These are phyloP conservation scores for Pediacus dermestoides DNA, from an alignment of 2,888 invertebrate species.

Conservation along the genomic window DNA sequence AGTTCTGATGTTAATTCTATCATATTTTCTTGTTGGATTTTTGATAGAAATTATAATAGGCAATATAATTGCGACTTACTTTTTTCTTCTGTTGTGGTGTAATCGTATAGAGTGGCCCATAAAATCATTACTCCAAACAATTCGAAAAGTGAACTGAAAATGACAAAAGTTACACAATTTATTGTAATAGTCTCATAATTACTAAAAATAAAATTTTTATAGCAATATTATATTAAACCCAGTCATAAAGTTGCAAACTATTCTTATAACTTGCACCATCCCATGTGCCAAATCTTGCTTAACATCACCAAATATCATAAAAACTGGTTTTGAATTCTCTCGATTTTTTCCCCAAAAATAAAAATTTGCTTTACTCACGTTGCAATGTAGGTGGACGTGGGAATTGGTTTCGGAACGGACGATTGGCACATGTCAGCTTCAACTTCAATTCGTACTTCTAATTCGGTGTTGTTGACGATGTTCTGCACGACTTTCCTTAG, in stretches of 20 bases:
- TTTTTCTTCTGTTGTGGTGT: conserved; percentile 29
- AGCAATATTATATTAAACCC: background rate
- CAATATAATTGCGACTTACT: too few species aligned
- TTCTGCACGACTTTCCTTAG: conserved; percentile 52
- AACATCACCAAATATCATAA: too few species aligned
- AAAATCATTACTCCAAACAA: conserved; percentile 35
- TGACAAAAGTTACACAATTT: too few species aligned
- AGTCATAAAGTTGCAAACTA: too few species aligned
- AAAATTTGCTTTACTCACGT: conserved; percentile 39
- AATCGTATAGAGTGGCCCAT: conserved; percentile 40
- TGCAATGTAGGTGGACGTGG: conserved; percentile 34
- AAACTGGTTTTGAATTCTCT: too few species aligned
- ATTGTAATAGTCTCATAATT: too few species aligned
- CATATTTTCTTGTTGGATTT: too few species aligned
- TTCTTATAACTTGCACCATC: too few species aligned
- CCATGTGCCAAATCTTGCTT: too few species aligned
- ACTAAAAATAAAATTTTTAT: conserved; percentile 11
- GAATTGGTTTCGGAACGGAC: conserved; percentile 19
- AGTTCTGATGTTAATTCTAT: too few species aligned
- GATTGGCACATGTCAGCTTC: conserved; percentile 62
- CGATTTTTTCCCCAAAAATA: too few species aligned
- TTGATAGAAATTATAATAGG: too few species aligned
- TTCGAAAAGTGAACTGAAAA: conserved; percentile 38
- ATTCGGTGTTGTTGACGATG: conserved; percentile 54
- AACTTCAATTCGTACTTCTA: conserved; percentile 57